Base-by-base conservation (phyloP, 1,140 invertebrate species). In the Drosophila azteca region DNA sequence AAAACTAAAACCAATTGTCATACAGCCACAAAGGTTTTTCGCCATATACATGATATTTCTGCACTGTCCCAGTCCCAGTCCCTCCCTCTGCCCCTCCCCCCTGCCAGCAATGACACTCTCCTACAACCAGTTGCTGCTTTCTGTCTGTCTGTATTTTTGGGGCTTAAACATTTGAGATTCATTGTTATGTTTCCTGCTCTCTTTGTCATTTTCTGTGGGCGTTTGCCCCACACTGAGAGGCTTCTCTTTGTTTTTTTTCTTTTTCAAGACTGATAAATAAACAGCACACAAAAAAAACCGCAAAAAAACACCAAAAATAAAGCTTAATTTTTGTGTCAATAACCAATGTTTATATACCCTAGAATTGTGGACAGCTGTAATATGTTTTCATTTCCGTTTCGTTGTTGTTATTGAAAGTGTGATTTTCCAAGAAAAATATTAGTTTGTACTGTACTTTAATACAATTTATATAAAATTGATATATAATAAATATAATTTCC, bases 1-100 rank as follows among this genome's bases (percentile, higher is more conserved):
- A 54, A 64, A 54, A 76, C 17, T 39, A 72, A 39, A 81, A 78
- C 54, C 63, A 83, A 83, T 82, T 83, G 79, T 83, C 59, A 72
- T 73, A 77, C 57, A 53, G 24, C 29, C 15, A 43, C 50, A 54
- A 55, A 41, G 63, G 71, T 24, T 54, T 61, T 69, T 60, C 45
- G 68, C 53, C 57, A 53, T 59, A 20, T 20, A 20, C 17, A 20
- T 20, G 17, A 20, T 20, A 41, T 77, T 49, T 67, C 35, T 72
- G 53, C 67, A 69, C 6, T 79, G 44, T 17, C 26, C 53, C 43
- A 8, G 7, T 31, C 29, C 29, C 29, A 0, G 8, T 22, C 26
- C 48, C 43, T 5, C 3, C 5, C 24, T 4, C 24, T 26, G 24
- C 5, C 24, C 24, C 24, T n/a, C 17, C 60, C 13, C 46, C 3